Evolutionary conservation across 2,797 vertebrate genomes (phyloP).

Genomic region (Rhynchotus rufescens): DNA sequence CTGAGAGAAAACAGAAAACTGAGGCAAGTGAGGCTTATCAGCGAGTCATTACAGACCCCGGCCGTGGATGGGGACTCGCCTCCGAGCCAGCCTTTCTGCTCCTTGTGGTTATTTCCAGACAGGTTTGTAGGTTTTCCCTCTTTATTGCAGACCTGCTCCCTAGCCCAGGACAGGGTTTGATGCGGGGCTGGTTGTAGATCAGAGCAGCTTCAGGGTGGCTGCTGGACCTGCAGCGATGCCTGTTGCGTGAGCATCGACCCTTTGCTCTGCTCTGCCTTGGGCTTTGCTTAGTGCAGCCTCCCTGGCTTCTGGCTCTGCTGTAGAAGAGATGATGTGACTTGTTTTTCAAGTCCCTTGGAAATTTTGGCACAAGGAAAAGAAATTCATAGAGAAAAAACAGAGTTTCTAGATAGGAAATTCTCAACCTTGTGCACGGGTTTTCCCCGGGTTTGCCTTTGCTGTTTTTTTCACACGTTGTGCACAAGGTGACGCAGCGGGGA

Average conservation of each 20-base stretch:
- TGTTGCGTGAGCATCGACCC: neutral
- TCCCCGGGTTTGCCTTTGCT: neutral
- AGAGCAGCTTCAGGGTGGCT: rapidly evolving
- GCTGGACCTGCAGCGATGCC: rapidly evolving
- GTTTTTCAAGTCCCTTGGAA: neutral
- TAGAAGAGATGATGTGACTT: neutral
- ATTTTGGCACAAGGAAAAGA: neutral
- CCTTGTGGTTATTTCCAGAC: neutral
- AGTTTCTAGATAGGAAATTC: neutral
- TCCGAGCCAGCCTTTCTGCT: neutral
- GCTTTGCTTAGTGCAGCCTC: neutral
- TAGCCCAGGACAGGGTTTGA: neutral
- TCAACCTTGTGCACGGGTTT: rapidly evolving
- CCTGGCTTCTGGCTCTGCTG: neutral
- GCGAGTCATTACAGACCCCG: rapidly evolving
- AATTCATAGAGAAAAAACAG: neutral
- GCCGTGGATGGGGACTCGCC: neutral
- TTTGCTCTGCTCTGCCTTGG: rapidly evolving
- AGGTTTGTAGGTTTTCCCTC: neutral
- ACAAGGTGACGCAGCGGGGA: neutral
- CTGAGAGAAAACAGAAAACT: neutral
- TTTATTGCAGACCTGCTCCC: neutral
- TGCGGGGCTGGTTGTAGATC: rapidly evolving
- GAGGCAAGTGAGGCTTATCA: neutral
- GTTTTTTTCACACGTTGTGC: neutral